Evolutionary conservation across 2,888 invertebrate genomes (phyloP).

Genomic region (Patella ulyssiponensis): DNA sequence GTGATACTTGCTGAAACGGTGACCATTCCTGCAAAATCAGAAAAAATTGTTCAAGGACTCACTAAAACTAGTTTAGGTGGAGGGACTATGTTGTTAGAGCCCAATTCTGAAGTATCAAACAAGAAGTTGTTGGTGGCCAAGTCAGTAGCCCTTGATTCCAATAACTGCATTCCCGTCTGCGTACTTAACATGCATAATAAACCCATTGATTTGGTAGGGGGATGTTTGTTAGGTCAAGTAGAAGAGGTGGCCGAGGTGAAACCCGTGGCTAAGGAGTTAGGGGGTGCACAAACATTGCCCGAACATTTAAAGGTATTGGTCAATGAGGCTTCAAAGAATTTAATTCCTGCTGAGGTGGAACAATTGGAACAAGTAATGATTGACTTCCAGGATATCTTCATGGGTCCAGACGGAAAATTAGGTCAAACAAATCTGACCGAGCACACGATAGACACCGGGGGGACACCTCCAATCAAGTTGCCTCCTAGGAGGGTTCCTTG

Average conservation of each 20-base stretch:
- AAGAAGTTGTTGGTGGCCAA: conserved; percentile 2
- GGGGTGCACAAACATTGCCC: not conserved
- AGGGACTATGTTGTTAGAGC: conserved; percentile 5
- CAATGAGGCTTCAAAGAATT: not conserved
- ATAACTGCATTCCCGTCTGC: not conserved
- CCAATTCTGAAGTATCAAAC: not conserved
- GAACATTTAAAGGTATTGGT: not conserved
- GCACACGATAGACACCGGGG: conserved; percentile 5
- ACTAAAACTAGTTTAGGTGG: not conserved
- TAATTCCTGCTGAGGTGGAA: not conserved
- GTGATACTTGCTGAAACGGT: not conserved
- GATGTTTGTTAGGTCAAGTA: not conserved
- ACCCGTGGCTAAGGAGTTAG: not conserved
- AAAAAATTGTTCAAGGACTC: not conserved
- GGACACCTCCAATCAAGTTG: not conserved
- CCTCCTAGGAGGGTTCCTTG: conserved; percentile 2
- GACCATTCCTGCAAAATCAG: not conserved
- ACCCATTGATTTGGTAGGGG: not conserved
- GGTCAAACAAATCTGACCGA: conserved; percentile 5
- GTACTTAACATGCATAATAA: not conserved
- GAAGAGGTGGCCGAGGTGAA: not conserved
- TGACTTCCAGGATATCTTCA: not conserved
- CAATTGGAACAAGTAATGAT: not conserved
- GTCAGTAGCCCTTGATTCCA: not conserved
- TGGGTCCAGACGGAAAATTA: not conserved